Conservation (phyloP, 2,888 invertebrate species). For the Hypercompe scribonia region DNA sequence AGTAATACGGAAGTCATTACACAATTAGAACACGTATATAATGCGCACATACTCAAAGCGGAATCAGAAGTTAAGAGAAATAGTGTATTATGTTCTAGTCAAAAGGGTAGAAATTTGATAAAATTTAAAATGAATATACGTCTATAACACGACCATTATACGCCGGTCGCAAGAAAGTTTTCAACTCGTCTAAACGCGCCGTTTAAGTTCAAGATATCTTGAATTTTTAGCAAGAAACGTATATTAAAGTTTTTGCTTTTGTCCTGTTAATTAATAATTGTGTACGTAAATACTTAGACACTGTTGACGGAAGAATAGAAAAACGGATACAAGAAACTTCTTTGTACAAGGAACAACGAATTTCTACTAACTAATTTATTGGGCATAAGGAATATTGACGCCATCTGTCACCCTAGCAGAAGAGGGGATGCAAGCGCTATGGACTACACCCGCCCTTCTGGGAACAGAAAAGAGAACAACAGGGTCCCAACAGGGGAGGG, state of each 20-base stretch:
- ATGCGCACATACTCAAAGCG: no score
- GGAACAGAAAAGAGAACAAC: no score
- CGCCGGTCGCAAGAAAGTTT: not conserved
- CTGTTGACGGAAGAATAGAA: not conserved
- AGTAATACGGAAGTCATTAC: not conserved
- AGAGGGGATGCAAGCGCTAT: no score
- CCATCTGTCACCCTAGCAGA: no score
- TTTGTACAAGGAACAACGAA: not conserved
- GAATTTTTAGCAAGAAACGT: conserved; percentile 3
- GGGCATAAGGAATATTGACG: no score
- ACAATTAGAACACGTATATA: not conserved
- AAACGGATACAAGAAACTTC: not conserved
- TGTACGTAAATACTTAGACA: not conserved
- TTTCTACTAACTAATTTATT: not conserved
- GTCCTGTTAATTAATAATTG: not conserved
- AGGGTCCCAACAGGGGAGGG: no score
- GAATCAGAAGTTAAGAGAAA: not conserved
- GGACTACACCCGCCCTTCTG: no score
- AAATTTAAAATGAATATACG: not conserved
- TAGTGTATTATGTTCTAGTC: not conserved
- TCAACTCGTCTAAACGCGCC: not conserved
- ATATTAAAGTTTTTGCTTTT: not conserved
- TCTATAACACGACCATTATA: not conserved
- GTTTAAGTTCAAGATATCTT: not conserved
- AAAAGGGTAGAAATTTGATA: not conserved